Evolutionary conservation across 1,140 invertebrate genomes (phyloP).

Genomic region (Bacillus rossius): DNA sequence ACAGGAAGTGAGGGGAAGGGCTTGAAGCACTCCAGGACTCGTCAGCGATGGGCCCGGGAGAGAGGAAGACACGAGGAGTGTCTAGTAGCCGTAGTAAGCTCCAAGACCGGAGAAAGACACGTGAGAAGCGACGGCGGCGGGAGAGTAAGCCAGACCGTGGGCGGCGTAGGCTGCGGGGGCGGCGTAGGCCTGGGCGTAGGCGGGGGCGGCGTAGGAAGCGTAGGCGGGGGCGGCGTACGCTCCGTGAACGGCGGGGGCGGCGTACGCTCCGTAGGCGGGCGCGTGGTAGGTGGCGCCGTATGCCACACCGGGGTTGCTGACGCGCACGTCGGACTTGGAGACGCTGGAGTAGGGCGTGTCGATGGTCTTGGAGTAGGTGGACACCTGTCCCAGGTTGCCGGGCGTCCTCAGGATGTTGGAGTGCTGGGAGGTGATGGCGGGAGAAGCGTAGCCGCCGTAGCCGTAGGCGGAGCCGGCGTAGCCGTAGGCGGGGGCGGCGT

Average conservation of each 20-base stretch:
- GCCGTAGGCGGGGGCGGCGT: constrained; percentile 17
- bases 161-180: constrained; percentile 7
- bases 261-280: background rate
- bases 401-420: constrained; percentile 54
- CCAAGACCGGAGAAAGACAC: too few relatives aligned
- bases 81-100: too few relatives aligned
- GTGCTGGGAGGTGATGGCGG: constrained; percentile 52
- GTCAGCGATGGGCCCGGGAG: too few relatives aligned
- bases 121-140: constrained; percentile 10
- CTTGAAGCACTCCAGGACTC: too few relatives aligned
- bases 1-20: too few relatives aligned
- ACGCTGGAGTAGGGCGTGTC: constrained; percentile 63
- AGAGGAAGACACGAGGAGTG: too few relatives aligned
- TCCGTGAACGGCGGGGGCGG: too few relatives aligned
- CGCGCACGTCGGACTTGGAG: constrained; percentile 54
- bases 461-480: constrained; percentile 36
- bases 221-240: too few relatives aligned
- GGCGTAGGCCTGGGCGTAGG: constrained; percentile 14
- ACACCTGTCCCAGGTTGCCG: constrained; percentile 57
- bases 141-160: constrained; percentile 15
- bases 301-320: constrained; percentile 54
- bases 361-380: constrained; percentile 56
- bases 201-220: constrained; percentile 15
- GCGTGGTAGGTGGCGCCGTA: constrained; percentile 8
- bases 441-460: constrained; percentile 36